These are phyloP conservation scores for Eleutherodactylus coqui DNA, from an alignment of 2,797 vertebrate genomes.

Conservation along the genomic window DNA sequence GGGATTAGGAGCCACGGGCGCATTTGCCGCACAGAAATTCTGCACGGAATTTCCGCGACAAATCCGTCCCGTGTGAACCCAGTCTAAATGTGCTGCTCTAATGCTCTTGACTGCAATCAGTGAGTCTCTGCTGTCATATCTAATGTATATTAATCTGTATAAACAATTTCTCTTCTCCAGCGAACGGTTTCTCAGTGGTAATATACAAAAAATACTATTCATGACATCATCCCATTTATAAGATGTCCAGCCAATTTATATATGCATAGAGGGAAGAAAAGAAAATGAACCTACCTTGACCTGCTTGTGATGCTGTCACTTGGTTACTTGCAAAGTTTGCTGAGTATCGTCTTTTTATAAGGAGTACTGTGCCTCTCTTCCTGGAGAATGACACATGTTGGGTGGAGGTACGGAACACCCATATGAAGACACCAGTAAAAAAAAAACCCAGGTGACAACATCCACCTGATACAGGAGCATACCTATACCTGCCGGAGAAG, in stretches of 20 bases:
- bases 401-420: constrained; percentile 37
- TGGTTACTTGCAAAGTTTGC: not conserved
- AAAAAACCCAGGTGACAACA: not conserved
- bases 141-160: not conserved
- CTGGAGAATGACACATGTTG: not conserved
- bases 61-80: too few species aligned
- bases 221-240: not conserved
- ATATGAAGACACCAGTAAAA: constrained; percentile 22
- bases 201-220: not conserved
- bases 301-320: not conserved
- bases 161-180: not conserved
- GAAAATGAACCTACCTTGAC: not conserved
- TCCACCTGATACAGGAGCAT: not conserved
- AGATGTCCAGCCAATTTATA: not conserved
- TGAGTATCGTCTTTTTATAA: not conserved
- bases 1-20: too few species aligned
- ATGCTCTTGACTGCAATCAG: not conserved
- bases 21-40: too few species aligned
- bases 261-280: not conserved
- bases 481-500: not conserved
- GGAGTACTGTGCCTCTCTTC: not conserved
- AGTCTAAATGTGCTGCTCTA: too few species aligned
- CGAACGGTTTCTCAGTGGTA: not conserved
- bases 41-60: too few species aligned
- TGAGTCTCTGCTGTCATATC: not conserved